Evolutionary conservation across 2,797 vertebrate genomes (phyloP).

Genomic region (Anniella stebbinsi): DNA sequence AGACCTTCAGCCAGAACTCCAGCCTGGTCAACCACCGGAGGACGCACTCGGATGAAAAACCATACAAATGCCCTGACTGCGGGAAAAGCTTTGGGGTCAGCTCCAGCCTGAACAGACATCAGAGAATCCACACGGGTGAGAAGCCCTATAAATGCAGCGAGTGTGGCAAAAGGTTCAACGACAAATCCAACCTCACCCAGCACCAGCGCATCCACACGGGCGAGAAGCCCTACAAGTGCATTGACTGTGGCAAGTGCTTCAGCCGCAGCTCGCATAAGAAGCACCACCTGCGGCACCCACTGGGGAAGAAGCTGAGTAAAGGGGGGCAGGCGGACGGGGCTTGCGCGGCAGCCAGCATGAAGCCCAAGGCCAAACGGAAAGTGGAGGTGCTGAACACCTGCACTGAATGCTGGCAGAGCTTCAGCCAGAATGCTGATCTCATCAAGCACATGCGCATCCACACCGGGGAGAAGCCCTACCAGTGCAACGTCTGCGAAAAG

Average conservation of each 20-base stretch:
- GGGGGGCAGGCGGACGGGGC: neutral
- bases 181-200: slow-evolving; percentile 71
- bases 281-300: slow-evolving; percentile 6
- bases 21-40: slow-evolving; percentile 90
- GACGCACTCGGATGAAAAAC: slow-evolving; percentile 90
- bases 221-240: slow-evolving; percentile 71
- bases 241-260: slow-evolving; percentile 71
- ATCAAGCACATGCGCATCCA: slow-evolving; percentile 40
- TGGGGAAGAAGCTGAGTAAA: neutral
- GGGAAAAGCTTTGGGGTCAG: slow-evolving; percentile 90
- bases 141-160: slow-evolving; percentile 80
- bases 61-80: slow-evolving; percentile 85
- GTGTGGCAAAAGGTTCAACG: slow-evolving; percentile 74
- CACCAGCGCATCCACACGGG: slow-evolving; percentile 71
- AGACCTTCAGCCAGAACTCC: slow-evolving; percentile 90
- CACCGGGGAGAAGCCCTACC: slow-evolving; percentile 70
- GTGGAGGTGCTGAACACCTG: slow-evolving; percentile 1
- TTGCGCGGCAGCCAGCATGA: neutral
- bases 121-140: slow-evolving; percentile 89
- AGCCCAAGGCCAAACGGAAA: slow-evolving; percentile 8
- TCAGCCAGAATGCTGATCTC: slow-evolving; percentile 27
- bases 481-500: slow-evolving; percentile 64
- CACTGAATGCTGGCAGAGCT: slow-evolving; percentile 13
- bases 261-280: slow-evolving; percentile 61
- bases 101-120: slow-evolving; percentile 86